A percentile compares a stretch with the other conserved stretches of the same genome.
Evolutionary conservation across 2,797 vertebrate genomes (phyloP).

Genomic region (Scolopax rusticola): DNA sequence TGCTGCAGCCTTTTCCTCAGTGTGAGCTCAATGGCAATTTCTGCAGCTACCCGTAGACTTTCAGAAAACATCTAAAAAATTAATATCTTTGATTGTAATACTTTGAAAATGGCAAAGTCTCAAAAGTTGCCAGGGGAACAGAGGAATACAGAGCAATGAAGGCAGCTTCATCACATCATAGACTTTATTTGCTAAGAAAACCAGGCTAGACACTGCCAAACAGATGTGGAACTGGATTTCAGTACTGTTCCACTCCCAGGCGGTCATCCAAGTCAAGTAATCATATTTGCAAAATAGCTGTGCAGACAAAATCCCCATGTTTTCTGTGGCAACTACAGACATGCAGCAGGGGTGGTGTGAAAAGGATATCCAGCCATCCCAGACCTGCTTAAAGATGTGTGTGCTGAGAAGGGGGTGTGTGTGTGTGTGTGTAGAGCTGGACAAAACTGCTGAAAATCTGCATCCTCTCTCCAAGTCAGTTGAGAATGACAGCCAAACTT

Average conservation of each 20-base stretch:
- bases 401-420: background rate
- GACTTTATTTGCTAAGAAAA: background rate
- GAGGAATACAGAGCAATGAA: background rate
- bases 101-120: background rate
- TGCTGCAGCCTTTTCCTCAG: background rate
- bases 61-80: background rate
- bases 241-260: background rate
- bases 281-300: background rate
- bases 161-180: background rate
- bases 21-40: background rate
- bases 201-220: background rate
- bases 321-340: background rate
- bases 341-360: background rate
- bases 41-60: background rate
- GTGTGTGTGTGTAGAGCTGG: background rate
- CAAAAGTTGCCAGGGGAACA: background rate
- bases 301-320: background rate
- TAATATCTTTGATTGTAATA: background rate
- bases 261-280: background rate
- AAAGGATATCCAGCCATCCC: background rate
- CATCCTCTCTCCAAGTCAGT: background rate
- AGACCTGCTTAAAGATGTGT: background rate
- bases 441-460: background rate
- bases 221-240: background rate
- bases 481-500: background rate